phyloP scores from a whole-genome alignment of 1,140 invertebrate genomes.

The Amyelois transitella region DNA sequence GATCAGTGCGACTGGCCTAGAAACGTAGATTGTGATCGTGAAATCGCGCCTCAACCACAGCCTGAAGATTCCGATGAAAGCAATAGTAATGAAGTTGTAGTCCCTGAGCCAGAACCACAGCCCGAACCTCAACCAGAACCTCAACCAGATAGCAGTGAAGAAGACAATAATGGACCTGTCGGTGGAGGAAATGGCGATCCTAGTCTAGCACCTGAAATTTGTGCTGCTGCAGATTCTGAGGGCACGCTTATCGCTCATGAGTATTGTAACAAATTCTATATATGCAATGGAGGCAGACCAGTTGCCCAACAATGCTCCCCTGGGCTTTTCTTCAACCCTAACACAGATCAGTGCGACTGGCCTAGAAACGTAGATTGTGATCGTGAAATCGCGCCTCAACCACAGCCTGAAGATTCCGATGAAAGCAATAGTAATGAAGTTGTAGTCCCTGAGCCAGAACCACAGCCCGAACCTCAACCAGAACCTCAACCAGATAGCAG shows the following conservation, averaged over 20 bases:
- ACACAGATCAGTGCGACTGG: constrained; percentile 42
- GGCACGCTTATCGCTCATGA: constrained; percentile 24
- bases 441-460: neutral
- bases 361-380: constrained; percentile 68
- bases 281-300: constrained; percentile 9
- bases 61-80: constrained; percentile 9
- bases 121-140: neutral
- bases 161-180: neutral
- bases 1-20: constrained; percentile 60
- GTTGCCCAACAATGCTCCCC: constrained; percentile 9
- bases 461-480: neutral
- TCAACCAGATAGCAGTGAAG: constrained; percentile 9
- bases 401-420: constrained; percentile 5
- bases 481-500: constrained; percentile 2
- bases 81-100: neutral
- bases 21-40: constrained; percentile 57
- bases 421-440: constrained; percentile 1
- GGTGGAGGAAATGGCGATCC: constrained; percentile 6
- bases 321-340: constrained; percentile 14
- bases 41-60: constrained; percentile 1
- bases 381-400: constrained; percentile 10
- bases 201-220: constrained; percentile 17
- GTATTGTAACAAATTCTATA: constrained; percentile 19
- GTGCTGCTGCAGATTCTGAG: constrained; percentile 7
- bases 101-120: neutral